A percentile compares a stretch with the other conserved stretches of the same genome.
Conservation (phyloP, 2,797 vertebrate genomes). For the Masticophis lateralis region DNA sequence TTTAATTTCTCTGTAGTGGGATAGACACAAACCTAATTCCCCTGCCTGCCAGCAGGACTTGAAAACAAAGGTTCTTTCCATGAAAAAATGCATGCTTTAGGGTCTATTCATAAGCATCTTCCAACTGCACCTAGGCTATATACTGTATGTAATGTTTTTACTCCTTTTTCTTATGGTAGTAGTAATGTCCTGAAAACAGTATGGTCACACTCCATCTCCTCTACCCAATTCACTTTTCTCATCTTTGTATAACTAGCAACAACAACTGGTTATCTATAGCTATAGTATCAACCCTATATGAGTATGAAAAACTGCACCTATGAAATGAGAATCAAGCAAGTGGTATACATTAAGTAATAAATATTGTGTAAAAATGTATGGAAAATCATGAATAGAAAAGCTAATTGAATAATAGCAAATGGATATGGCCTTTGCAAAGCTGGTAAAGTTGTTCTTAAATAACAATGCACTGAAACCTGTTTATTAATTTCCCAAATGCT, state of each 20-base stretch:
- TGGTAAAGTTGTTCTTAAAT: background rate
- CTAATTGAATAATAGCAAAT: background rate
- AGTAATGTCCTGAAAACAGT: background rate
- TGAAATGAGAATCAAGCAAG: background rate
- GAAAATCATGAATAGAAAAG: background rate
- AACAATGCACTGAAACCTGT: background rate
- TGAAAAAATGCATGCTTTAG: background rate
- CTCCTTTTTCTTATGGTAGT: background rate
- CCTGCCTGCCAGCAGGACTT: background rate
- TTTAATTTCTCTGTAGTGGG: background rate
- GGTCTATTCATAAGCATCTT: background rate
- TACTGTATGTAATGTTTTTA: background rate
- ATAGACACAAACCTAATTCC: background rate
- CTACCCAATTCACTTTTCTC: background rate
- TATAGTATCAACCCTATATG: background rate
- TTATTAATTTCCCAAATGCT: background rate
- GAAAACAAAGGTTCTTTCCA: background rate
- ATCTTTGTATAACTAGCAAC: background rate
- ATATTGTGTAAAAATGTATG: background rate
- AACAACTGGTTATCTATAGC: background rate
- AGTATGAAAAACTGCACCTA: background rate
- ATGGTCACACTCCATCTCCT: background rate
- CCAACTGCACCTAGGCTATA: background rate
- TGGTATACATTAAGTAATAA: background rate
- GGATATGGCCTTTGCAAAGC: background rate